Percentiles rank a stretch among this genome's conserved stretches.
These are phyloP conservation scores for Listrodromus nycthemerus DNA, from an alignment of 2,888 invertebrate genomes.

Conservation along the genomic window DNA sequence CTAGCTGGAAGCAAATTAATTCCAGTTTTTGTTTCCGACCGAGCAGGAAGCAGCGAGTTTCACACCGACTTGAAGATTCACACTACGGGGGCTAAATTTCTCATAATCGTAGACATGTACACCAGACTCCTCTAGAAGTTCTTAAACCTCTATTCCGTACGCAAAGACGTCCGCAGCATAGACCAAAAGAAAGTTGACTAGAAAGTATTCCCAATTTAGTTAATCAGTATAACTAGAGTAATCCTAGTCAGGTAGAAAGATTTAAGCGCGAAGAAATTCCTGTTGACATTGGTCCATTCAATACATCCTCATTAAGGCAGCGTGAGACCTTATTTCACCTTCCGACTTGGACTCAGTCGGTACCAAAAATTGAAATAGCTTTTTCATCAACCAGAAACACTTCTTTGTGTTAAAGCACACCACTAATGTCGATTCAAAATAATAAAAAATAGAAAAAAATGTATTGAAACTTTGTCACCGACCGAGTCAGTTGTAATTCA, in stretches of 20 bases:
- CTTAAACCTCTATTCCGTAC: slow-evolving; percentile 1
- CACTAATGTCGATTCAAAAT: too few species aligned
- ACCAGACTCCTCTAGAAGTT: slow-evolving; percentile 26
- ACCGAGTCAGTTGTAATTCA: too few species aligned
- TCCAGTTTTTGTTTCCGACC: neutral
- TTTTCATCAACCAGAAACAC: too few species aligned
- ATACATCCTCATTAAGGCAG: neutral
- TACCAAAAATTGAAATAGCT: too few species aligned
- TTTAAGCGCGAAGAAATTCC: neutral
- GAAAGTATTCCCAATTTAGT: slow-evolving; percentile 14
- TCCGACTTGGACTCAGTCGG: too few species aligned
- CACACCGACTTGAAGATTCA: neutral
- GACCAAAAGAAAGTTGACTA: slow-evolving; percentile 4
- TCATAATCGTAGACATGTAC: slow-evolving; percentile 1
- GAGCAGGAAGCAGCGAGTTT: neutral
- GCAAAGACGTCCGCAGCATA: slow-evolving; percentile 14
- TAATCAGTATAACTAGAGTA: neutral
- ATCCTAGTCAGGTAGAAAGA: slow-evolving; percentile 8
- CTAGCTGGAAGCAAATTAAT: neutral
- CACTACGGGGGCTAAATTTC: slow-evolving; percentile 37
- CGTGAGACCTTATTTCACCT: too few species aligned
- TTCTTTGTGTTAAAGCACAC: too few species aligned
- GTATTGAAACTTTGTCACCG: too few species aligned
- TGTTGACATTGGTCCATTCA: neutral
- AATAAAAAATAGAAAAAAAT: too few species aligned